phyloP scores from a whole-genome alignment of 2,797 vertebrate species.

The Gadopsis marmoratus region DNA sequence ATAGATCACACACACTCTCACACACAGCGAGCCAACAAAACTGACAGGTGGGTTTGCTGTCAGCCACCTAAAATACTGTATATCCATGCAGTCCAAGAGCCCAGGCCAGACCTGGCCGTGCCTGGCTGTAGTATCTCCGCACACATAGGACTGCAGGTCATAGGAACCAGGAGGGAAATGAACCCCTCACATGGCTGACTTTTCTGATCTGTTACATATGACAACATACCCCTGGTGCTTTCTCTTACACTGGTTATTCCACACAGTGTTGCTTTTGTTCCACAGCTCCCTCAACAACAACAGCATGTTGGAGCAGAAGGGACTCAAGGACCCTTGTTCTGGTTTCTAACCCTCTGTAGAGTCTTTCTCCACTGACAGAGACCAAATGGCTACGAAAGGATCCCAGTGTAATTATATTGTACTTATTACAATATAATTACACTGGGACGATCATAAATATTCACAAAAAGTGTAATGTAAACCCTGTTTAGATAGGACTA shows the following conservation, averaged over 20 bases:
- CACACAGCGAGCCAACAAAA: background rate
- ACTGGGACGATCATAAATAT: conserved; percentile 13
- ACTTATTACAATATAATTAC: conserved; percentile 4
- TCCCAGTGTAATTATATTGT: background rate
- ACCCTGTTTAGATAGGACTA: background rate
- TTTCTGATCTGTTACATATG: conserved; percentile 41
- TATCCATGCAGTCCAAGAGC: background rate
- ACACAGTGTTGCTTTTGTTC: conserved; percentile 18
- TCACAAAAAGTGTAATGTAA: conserved; percentile 19
- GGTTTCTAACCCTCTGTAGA: conserved; percentile 24
- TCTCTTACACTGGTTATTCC: conserved; percentile 50
- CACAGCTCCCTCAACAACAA: conserved; percentile 22
- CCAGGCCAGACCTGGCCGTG: background rate
- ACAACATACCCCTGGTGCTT: conserved; percentile 43
- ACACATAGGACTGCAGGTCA: conserved; percentile 25
- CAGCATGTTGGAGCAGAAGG: conserved; percentile 18
- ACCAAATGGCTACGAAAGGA: conserved; percentile 4
- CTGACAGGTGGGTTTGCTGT: conserved; percentile 9
- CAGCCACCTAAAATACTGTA: conserved; percentile 25
- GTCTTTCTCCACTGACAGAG: background rate
- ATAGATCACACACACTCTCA: background rate
- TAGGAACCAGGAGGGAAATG: conserved; percentile 21
- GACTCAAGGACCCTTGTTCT: background rate
- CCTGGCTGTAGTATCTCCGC: background rate
- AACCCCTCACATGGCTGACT: conserved; percentile 12